These are phyloP conservation scores for Pelosia muscerda DNA, from an alignment of 2,888 invertebrate genomes.

Conservation along the genomic window DNA sequence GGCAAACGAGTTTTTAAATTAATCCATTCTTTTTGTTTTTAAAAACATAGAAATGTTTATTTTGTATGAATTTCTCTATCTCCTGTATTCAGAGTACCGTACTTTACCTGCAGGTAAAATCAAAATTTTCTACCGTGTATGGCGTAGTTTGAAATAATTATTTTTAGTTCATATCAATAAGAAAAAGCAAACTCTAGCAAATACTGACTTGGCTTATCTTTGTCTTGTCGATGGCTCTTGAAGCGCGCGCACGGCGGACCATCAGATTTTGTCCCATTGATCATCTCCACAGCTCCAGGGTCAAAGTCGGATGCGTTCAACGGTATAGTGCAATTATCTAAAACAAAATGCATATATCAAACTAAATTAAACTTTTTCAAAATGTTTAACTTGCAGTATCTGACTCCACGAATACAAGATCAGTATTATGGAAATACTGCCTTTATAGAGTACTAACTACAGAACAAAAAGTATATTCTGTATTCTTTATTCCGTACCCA, in stretches of 20 bases:
- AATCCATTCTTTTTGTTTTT: too few species aligned
- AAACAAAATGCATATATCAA: constrained; percentile 35
- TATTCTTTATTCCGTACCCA: too few species aligned
- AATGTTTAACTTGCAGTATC: not conserved
- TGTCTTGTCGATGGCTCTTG: constrained; percentile 80
- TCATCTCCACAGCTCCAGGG: constrained; percentile 71
- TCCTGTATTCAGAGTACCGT: too few species aligned
- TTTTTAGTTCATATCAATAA: not conserved
- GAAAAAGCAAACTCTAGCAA: not conserved
- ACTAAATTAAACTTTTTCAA: not conserved
- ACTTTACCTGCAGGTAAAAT: too few species aligned
- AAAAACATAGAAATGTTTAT: too few species aligned
- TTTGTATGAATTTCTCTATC: too few species aligned
- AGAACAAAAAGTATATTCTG: too few species aligned
- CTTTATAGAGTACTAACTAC: not conserved
- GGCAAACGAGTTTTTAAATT: too few species aligned
- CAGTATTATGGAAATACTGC: not conserved
- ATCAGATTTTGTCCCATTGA: constrained; percentile 69
- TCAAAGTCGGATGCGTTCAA: constrained; percentile 65
- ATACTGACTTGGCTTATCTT: constrained; percentile 70
- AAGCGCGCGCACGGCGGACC: constrained; percentile 72
- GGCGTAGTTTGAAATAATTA: too few species aligned
- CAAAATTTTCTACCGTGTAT: too few species aligned
- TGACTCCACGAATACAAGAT: not conserved
- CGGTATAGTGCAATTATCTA: constrained; percentile 75